phyloP scores from a whole-genome alignment of 2,113 vertebrate genomes.

The Chinchilla lanigera region DNA sequence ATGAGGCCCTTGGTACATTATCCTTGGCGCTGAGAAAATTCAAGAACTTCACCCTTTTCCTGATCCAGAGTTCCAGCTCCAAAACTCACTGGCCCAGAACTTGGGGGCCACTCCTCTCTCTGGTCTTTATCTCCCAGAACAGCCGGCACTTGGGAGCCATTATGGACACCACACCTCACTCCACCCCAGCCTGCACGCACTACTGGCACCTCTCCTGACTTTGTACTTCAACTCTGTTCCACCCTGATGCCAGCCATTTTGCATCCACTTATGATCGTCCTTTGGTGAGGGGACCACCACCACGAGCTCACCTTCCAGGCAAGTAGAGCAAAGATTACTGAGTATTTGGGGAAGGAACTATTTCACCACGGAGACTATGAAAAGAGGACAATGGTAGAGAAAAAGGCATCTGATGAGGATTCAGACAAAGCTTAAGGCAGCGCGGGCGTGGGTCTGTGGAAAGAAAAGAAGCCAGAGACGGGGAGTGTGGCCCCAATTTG shows the following conservation, averaged over 20 bases:
- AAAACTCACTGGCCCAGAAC: neutral
- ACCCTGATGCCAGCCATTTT: neutral
- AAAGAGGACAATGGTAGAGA: neutral
- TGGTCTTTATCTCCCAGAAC: slow-evolving; percentile 53
- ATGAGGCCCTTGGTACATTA: neutral
- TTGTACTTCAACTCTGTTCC: neutral
- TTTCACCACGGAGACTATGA: neutral
- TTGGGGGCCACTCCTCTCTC: neutral
- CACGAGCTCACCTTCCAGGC: neutral
- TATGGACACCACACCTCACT: neutral
- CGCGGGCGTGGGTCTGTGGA: too few relatives aligned
- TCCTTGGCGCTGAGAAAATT: neutral
- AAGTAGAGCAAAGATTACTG: neutral
- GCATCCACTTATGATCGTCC: neutral
- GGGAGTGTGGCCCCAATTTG: neutral
- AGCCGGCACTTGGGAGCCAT: neutral
- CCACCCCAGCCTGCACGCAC: neutral
- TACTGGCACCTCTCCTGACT: neutral
- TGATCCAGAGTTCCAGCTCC: neutral
- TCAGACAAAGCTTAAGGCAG: neutral
- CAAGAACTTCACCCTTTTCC: neutral
- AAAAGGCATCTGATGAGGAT: neutral
- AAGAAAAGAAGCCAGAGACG: neutral
- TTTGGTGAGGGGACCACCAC: neutral
- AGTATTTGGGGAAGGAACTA: neutral